A percentile compares a stretch with the other conserved stretches of the same genome.
Conservation (phyloP, 2,113 vertebrate species). For the Erythrocercus mccallii region DNA sequence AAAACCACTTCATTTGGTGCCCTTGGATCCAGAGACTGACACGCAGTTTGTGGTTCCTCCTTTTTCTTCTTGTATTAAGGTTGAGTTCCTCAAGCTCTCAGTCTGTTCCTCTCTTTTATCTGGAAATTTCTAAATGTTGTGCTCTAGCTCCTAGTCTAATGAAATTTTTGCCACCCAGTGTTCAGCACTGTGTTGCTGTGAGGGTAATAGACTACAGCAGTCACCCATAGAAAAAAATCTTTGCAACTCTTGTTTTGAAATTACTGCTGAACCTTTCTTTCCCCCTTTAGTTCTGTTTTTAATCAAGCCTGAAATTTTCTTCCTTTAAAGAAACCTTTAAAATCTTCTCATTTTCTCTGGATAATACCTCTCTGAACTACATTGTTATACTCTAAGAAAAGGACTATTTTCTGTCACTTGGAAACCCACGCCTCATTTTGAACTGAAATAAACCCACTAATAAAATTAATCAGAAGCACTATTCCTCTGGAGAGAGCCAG, state of each 20-base stretch:
- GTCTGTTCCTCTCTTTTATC: not conserved
- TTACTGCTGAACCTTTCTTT: not conserved
- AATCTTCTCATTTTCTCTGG: constrained; percentile 49
- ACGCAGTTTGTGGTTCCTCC: not conserved
- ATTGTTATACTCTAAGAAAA: constrained; percentile 49
- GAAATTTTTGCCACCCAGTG: not conserved
- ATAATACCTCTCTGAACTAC: constrained; percentile 41
- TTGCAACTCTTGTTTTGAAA: not conserved
- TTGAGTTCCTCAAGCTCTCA: not conserved
- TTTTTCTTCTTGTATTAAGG: not conserved
- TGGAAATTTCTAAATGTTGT: not conserved
- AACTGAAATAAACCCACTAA: constrained; percentile 63
- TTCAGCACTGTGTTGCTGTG: not conserved
- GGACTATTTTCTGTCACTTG: constrained; percentile 55
- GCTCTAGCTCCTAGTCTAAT: not conserved
- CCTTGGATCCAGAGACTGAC: not conserved
- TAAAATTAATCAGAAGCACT: constrained; percentile 56
- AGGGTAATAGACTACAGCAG: not conserved
- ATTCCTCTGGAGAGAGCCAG: constrained; percentile 9
- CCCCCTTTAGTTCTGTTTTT: constrained; percentile 25
- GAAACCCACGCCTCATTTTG: constrained; percentile 58
- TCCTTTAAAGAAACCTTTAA: constrained; percentile 34
- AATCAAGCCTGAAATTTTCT: constrained; percentile 50
- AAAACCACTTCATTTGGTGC: not conserved
- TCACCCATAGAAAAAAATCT: not conserved